Conservation (phyloP, 2,113 vertebrate genomes). For the Sebastes schlegelii region DNA sequence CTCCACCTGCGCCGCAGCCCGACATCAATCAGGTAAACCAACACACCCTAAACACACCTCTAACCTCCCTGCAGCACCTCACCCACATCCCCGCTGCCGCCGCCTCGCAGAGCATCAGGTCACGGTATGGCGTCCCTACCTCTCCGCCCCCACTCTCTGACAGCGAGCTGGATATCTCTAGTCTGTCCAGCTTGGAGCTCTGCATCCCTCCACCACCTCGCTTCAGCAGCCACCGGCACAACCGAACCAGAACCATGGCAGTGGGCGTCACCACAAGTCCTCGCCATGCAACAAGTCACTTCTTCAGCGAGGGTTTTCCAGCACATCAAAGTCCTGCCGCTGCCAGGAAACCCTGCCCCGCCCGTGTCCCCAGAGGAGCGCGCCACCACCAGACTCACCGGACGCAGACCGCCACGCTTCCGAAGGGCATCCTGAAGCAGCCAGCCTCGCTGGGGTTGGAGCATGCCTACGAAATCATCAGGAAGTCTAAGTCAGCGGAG, state of each 20-base stretch:
- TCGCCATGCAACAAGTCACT: background rate
- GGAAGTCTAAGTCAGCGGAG: slow-evolving; percentile 84
- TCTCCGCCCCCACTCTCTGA: slow-evolving; percentile 59
- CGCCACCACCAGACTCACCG: background rate
- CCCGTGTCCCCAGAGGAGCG: background rate
- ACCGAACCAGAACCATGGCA: background rate
- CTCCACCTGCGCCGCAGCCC: slow-evolving; percentile 77
- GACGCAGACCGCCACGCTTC: slow-evolving; percentile 35
- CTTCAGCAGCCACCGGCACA: slow-evolving; percentile 36
- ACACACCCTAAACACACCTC: slow-evolving; percentile 38
- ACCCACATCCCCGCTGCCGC: slow-evolving; percentile 55
- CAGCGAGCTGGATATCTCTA: slow-evolving; percentile 83
- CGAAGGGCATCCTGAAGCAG: slow-evolving; percentile 89
- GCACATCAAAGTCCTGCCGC: background rate
- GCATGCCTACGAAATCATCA: slow-evolving; percentile 70
- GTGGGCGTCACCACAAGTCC: slow-evolving; percentile 1
- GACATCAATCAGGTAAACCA: slow-evolving; percentile 87
- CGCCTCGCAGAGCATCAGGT: background rate
- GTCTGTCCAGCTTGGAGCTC: slow-evolving; percentile 80
- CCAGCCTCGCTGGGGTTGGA: slow-evolving; percentile 50
- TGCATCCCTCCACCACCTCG: slow-evolving; percentile 46
- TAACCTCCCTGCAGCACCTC: slow-evolving; percentile 31
- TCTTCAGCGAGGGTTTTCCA: slow-evolving; percentile 8
- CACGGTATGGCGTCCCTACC: slow-evolving; percentile 19
- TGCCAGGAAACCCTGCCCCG: background rate